Percentiles rank a stretch among this genome's conserved stretches.
phyloP scores from a whole-genome alignment of 2,888 invertebrate species.

The Cetonia aurata region DNA sequence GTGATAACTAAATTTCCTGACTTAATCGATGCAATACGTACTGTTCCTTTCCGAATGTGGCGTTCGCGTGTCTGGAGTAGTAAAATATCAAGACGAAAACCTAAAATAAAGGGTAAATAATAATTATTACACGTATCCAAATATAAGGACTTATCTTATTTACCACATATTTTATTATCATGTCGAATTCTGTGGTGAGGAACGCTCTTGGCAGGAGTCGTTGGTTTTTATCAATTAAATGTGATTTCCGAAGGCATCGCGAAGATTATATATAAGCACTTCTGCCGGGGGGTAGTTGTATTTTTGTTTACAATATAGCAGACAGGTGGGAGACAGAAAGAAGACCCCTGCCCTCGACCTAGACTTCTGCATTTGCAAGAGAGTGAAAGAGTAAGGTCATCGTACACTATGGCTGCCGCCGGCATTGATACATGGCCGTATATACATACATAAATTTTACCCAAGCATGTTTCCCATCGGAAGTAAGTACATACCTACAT shows the following conservation, averaged over 20 bases:
- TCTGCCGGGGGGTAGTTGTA: constrained; percentile 31
- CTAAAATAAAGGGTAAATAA: constrained; percentile 21
- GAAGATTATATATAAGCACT: constrained; percentile 50
- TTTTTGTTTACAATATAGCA: constrained; percentile 29
- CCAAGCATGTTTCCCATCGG: constrained; percentile 46
- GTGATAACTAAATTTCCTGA: constrained; percentile 49
- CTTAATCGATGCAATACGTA: constrained; percentile 52
- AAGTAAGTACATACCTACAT: constrained; percentile 32
- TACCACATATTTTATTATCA: constrained; percentile 26
- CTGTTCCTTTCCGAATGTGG: constrained; percentile 60
- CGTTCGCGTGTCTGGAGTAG: constrained; percentile 34
- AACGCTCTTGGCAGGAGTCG: constrained; percentile 3
- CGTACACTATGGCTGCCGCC: constrained; percentile 44
- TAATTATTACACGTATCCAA: background rate
- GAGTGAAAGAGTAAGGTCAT: constrained; percentile 53
- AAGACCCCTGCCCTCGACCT: constrained; percentile 53
- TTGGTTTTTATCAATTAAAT: constrained; percentile 47
- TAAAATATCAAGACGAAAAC: constrained; percentile 13
- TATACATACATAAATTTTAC: constrained; percentile 39
- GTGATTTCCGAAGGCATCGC: constrained; percentile 44
- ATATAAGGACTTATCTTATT: constrained; percentile 7
- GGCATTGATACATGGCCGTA: background rate
- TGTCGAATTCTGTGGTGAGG: constrained; percentile 15
- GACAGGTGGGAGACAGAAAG: constrained; percentile 49
- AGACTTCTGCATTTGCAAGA: constrained; percentile 47